Evolutionary conservation across 2,113 vertebrate genomes (phyloP).

Genomic region (Actenoides lindsayi): DNA sequence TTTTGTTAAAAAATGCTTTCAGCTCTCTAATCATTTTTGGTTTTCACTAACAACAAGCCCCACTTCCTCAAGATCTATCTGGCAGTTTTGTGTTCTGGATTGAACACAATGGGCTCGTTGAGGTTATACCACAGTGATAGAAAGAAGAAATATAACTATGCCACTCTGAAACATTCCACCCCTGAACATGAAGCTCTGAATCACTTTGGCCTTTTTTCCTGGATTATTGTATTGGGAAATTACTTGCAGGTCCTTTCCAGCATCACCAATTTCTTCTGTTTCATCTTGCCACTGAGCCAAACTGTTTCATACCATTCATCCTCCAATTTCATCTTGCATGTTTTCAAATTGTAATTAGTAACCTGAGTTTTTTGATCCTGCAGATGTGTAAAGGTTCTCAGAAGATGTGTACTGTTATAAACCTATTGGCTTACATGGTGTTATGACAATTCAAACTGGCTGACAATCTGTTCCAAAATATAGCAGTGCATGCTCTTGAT

Average conservation of each 20-base stretch:
- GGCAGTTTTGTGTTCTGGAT: background rate
- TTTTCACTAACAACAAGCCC: background rate
- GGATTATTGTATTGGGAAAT: background rate
- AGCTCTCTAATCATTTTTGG: background rate
- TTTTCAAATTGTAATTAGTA: background rate
- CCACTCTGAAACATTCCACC: background rate
- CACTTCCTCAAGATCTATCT: conserved; percentile 19
- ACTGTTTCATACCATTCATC: background rate
- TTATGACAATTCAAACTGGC: background rate
- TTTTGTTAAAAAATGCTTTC: conserved; percentile 9
- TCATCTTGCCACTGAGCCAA: background rate
- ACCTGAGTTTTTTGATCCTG: background rate
- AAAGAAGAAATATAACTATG: conserved; percentile 31
- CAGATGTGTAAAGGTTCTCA: background rate
- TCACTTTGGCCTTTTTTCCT: background rate
- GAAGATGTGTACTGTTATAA: background rate
- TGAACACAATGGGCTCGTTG: background rate
- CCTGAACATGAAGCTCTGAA: conserved; percentile 2
- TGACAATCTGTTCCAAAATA: background rate
- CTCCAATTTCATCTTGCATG: background rate
- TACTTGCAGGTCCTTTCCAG: background rate
- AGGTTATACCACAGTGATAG: background rate
- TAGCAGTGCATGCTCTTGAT: background rate
- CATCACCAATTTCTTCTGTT: background rate
- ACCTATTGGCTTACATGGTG: background rate